phyloP scores from a whole-genome alignment of 1,140 invertebrate genomes.

The Zaprionus africanus region DNA sequence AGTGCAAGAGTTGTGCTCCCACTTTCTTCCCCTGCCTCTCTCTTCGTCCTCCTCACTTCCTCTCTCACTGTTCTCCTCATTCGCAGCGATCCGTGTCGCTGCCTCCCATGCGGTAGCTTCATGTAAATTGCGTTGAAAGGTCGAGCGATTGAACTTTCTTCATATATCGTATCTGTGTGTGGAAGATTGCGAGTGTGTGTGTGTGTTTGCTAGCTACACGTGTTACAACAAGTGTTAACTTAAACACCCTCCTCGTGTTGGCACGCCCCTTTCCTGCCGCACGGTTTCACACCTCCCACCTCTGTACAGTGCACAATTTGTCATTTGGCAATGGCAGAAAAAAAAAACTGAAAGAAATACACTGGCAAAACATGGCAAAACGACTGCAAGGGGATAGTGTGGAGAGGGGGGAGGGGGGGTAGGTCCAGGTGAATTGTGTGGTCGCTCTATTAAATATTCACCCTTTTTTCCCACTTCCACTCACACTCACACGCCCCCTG shows the following conservation, averaged over 20 bases:
- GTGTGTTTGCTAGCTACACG: constrained; percentile 24
- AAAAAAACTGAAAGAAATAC: constrained; percentile 9
- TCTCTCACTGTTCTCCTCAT: not conserved
- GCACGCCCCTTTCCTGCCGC: not conserved
- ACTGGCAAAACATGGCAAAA: not conserved
- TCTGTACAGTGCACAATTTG: constrained; percentile 64
- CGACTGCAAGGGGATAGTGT: constrained; percentile 4
- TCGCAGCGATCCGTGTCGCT: constrained; percentile 49
- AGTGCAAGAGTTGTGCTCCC: not conserved
- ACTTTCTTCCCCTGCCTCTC: not conserved
- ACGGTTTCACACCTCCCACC: not conserved
- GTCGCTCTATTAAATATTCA: constrained; percentile 77
- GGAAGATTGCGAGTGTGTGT: not conserved
- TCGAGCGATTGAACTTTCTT: constrained; percentile 56
- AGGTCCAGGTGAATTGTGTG: constrained; percentile 36
- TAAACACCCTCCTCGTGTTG: constrained; percentile 45
- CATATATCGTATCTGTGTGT: constrained; percentile 13
- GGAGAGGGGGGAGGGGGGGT: not conserved
- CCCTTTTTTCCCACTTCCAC: constrained; percentile 54
- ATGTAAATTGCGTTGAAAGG: constrained; percentile 76
- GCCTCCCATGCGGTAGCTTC: constrained; percentile 63
- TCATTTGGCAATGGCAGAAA: constrained; percentile 57
- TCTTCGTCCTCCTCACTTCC: not conserved
- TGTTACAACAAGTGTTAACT: constrained; percentile 74
- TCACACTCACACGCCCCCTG: constrained; percentile 14